These are phyloP conservation scores for Calosoma granatense DNA, from an alignment of 1,140 invertebrate species.

Conservation along the genomic window DNA sequence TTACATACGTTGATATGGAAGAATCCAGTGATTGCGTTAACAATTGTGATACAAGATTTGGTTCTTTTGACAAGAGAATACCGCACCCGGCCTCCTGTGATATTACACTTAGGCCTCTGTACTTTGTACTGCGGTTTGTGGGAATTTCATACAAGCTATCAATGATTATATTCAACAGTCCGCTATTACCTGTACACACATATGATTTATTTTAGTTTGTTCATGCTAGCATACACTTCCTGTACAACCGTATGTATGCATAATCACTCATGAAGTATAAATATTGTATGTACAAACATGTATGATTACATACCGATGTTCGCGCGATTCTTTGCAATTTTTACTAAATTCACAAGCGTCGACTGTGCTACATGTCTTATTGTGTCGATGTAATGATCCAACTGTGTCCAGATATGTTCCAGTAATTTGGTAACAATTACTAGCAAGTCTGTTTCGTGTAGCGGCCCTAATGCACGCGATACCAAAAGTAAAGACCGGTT, in stretches of 20 bases:
- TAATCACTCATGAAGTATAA: no score
- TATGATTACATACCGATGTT: neutral
- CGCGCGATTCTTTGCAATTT: conserved; percentile 20
- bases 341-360: conserved; percentile 34
- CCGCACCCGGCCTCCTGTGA: neutral
- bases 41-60: neutral
- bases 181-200: neutral
- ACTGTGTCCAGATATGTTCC: conserved; percentile 32
- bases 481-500: neutral
- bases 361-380: conserved; percentile 42
- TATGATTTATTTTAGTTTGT: neutral
- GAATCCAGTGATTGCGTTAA: neutral
- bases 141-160: neutral
- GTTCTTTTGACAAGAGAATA: neutral
- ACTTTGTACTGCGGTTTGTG: neutral
- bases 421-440: neutral
- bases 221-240: no score
- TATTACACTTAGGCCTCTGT: neutral
- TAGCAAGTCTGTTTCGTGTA: neutral
- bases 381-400: conserved; percentile 45
- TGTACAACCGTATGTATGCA: no score
- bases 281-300: no score
- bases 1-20: neutral
- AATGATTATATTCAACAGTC: neutral
- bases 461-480: neutral